Base-by-base conservation (phyloP, 2,888 invertebrate species). In the Ormyrus pomaceus region DNA sequence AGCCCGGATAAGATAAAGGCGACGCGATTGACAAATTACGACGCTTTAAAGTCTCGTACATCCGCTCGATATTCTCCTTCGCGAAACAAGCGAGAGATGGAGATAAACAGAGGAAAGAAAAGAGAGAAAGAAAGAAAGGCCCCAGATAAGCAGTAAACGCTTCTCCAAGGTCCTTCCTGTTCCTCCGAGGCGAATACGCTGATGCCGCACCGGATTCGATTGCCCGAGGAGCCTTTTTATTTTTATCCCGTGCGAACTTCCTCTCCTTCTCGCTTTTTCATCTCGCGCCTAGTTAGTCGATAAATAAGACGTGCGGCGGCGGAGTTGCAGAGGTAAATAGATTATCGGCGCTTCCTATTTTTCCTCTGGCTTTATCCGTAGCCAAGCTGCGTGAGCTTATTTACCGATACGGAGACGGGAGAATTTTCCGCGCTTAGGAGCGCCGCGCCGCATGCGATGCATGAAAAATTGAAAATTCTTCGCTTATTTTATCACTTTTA, bases 131-230 rank as follows among this genome's bases (percentile, higher is more conserved):
- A 61, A 34, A 19, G 59, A 48, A 84, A 83, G 84, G 79, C 83
- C 84, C 83, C 84, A 84, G 87, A 87, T 87, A 87, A 87, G 87
- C 85, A 87, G 84, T 85, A 85, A 80, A 86, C 86, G 85, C 85
- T 86, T 87, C 83, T 84, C 77, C 6, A 19, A 19, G 79, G 56
- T 74, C 50, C 56, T 71, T 80, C 76, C 82, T 75, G 66, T 53
- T 59, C 71, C 72, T 59, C 61, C 13, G 51, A 73, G 78, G 70
- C 80, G 86, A 86, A 86, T 85, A 86, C 85, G 87, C 86, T 86
- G 87, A 87, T 86, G 83, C 85, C 83, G 85, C 86, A 84, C 85
- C 83, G 74, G 80, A 84, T 84, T 84, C 85, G 85, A 86, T 86
- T 83, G 83, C 82, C 80, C 73, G 80, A 80, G 82, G 82, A 76